phyloP scores from a whole-genome alignment of 2,797 vertebrate species.

The Semaprochilodus insignis region DNA sequence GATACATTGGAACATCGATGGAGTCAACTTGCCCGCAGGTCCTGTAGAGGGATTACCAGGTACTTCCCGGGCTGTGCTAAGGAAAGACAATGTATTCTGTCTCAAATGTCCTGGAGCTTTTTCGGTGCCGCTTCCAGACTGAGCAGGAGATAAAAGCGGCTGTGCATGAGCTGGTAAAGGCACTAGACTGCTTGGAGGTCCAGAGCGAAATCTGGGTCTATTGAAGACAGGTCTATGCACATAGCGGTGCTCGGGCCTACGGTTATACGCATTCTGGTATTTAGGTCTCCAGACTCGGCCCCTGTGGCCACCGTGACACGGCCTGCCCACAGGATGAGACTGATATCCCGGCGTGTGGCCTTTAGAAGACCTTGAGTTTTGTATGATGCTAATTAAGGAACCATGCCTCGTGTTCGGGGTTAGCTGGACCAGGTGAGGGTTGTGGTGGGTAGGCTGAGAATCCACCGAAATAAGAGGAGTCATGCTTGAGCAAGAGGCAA shows the following conservation, averaged over 20 bases:
- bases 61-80: conserved; percentile 46
- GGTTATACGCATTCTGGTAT: conserved; percentile 87
- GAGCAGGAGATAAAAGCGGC: conserved; percentile 72
- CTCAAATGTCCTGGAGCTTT: conserved; percentile 79
- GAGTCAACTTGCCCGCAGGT: conserved; percentile 73
- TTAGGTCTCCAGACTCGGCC: conserved; percentile 80
- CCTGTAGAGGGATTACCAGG: conserved; percentile 62
- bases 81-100: conserved; percentile 65
- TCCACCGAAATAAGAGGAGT: conserved; percentile 2
- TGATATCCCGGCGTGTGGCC: conserved; percentile 85
- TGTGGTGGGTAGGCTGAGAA: conserved; percentile 19
- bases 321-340: conserved; percentile 75
- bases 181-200: conserved; percentile 61
- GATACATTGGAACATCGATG: conserved; percentile 12
- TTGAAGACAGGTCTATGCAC: conserved; percentile 76
- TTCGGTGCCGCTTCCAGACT: conserved; percentile 70
- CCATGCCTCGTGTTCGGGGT: conserved; percentile 33
- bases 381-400: conserved; percentile 76
- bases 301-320: conserved; percentile 68
- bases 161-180: conserved; percentile 67
- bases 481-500: not conserved
- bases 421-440: conserved; percentile 22
- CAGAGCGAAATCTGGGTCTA: conserved; percentile 63
- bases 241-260: conserved; percentile 82
- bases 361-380: conserved; percentile 89